Evolutionary conservation across 2,797 vertebrate species (phyloP).

Genomic region (Basileuterus tristriatus): DNA sequence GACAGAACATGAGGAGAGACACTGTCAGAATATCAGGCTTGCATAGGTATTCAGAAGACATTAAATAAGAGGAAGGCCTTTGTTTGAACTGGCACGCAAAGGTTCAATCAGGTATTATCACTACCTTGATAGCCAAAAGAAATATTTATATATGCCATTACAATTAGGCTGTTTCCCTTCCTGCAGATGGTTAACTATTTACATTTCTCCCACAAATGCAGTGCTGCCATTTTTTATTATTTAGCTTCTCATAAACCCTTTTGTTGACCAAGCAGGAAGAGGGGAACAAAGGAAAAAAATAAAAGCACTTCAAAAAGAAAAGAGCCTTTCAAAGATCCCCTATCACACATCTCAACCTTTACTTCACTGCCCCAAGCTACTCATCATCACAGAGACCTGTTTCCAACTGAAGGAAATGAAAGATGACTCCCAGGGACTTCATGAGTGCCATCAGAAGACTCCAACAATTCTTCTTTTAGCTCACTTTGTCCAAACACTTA

Average conservation of each 20-base stretch:
- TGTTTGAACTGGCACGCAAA: slow-evolving; percentile 30
- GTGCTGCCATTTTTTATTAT: neutral
- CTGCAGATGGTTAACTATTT: neutral
- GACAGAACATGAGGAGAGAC: neutral
- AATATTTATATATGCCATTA: slow-evolving; percentile 35
- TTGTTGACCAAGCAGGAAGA: neutral
- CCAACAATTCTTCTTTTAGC: neutral
- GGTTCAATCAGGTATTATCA: neutral
- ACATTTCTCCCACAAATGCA: neutral
- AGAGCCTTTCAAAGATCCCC: neutral
- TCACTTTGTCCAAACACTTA: neutral
- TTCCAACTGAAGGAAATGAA: neutral
- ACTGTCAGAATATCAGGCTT: neutral
- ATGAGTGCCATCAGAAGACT: neutral
- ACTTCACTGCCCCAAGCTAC: neutral
- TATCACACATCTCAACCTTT: neutral
- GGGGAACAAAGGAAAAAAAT: neutral
- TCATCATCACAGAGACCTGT: neutral
- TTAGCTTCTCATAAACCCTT: neutral
- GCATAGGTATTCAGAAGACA: neutral
- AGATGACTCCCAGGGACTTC: neutral
- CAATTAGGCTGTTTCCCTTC: neutral
- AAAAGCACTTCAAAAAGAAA: neutral
- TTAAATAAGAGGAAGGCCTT: neutral
- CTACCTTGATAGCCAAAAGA: slow-evolving; percentile 22